Evolutionary conservation across 37 sponge, comb jelly and placozoan species (phyloP).

Genomic region (Halisarca cf. caerulea): DNA sequence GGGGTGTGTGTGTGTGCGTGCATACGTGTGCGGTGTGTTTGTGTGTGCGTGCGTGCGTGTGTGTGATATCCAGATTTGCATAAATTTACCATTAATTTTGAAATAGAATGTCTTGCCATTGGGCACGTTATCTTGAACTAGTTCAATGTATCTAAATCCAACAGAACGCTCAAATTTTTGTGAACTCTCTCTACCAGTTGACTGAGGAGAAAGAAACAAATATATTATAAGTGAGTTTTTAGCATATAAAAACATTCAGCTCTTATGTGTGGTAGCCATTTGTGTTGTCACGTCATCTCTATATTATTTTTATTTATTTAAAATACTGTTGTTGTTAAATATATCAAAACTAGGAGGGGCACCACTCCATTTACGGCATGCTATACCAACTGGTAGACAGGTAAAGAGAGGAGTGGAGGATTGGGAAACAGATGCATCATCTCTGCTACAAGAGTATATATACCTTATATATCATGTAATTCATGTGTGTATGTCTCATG

Average conservation of each 20-base stretch:
- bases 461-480: too few relatives aligned
- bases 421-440: not conserved
- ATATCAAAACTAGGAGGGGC: too few relatives aligned
- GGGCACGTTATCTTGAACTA: constrained; percentile 63
- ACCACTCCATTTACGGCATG: too few relatives aligned
- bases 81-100: constrained; percentile 55
- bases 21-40: too few relatives aligned
- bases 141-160: constrained; percentile 80
- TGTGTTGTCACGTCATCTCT: too few relatives aligned
- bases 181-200: constrained; percentile 60
- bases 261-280: not conserved
- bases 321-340: too few relatives aligned
- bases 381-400: too few relatives aligned
- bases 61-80: not conserved
- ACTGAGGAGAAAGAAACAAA: too few relatives aligned
- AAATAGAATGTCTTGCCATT: constrained; percentile 83
- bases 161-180: constrained; percentile 57
- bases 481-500: too few relatives aligned
- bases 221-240: not conserved
- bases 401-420: not conserved
- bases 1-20: too few relatives aligned
- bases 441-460: too few relatives aligned
- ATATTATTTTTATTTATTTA: too few relatives aligned
- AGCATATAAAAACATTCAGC: not conserved
- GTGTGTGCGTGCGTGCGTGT: not conserved